A percentile compares a stretch with the other conserved stretches of the same genome.
These are phyloP conservation scores for Trinectes maculatus DNA, from an alignment of 2,113 vertebrate genomes.

Conservation along the genomic window DNA sequence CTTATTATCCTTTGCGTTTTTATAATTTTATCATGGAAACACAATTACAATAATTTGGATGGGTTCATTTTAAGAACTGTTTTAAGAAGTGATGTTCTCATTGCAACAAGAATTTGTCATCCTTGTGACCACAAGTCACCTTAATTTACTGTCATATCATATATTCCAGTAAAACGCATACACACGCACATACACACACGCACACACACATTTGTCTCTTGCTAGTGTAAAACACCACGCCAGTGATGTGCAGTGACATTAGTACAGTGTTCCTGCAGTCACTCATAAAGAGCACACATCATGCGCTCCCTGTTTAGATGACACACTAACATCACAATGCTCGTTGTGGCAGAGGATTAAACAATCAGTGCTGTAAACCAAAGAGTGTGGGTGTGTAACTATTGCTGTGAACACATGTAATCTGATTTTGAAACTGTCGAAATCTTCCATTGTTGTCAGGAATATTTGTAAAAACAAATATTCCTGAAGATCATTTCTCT, in stretches of 20 bases:
- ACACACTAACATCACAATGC: constrained; percentile 29
- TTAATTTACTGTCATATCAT: constrained; percentile 31
- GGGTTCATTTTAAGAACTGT: not conserved
- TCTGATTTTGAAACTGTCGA: not conserved
- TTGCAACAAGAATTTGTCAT: constrained; percentile 2
- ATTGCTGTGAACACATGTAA: not conserved
- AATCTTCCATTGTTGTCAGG: not conserved
- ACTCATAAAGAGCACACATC: constrained; percentile 29
- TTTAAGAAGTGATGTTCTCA: not conserved
- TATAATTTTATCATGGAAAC: constrained; percentile 9
- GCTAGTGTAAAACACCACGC: constrained; percentile 8
- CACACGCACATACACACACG: not conserved
- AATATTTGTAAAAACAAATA: constrained; percentile 1
- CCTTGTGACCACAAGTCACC: constrained; percentile 18
- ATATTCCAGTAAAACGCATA: not conserved
- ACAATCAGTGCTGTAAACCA: not conserved
- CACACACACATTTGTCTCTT: constrained; percentile 9
- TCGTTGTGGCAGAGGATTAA: constrained; percentile 13
- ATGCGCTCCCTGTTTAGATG: constrained; percentile 21
- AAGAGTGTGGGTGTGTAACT: constrained; percentile 2
- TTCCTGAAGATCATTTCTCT: not conserved
- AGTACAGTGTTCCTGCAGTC: constrained; percentile 42
- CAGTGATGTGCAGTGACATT: constrained; percentile 50
- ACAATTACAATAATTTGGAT: not conserved
- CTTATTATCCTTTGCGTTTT: constrained; percentile 28